Conservation (phyloP, 2,113 vertebrate species). For the Pomatorhinus ruficollis region DNA sequence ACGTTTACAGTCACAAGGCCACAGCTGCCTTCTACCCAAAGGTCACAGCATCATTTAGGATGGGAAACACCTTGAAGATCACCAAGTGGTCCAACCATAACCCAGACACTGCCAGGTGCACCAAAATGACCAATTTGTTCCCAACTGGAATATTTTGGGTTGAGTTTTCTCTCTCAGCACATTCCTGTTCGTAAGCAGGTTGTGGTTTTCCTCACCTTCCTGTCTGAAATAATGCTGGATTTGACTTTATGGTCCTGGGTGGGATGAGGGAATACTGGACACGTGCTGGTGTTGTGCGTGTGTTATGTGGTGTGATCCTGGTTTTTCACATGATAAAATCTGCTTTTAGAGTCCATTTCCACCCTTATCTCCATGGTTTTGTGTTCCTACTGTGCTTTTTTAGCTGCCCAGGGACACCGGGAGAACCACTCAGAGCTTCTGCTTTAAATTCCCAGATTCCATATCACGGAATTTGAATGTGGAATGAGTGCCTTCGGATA, state of each 20-base stretch:
- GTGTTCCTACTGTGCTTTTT: not conserved
- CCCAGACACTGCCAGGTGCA: not conserved
- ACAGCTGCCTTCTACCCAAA: accelerated
- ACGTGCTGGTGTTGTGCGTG: accelerated
- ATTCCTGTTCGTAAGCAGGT: not conserved
- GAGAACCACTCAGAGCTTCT: not conserved
- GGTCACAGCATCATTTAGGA: not conserved
- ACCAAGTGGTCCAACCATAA: accelerated
- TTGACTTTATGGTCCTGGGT: not conserved
- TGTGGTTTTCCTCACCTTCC: not conserved
- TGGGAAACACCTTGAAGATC: not conserved
- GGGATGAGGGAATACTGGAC: not conserved
- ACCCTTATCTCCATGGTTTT: not conserved
- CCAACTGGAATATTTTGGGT: not conserved
- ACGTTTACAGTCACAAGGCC: not conserved
- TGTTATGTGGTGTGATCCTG: not conserved
- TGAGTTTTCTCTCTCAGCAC: not conserved
- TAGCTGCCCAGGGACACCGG: not conserved
- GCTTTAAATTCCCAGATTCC: not conserved
- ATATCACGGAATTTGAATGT: not conserved
- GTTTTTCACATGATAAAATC: not conserved
- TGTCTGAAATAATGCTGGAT: not conserved
- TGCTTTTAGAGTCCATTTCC: not conserved
- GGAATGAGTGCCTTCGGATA: not conserved
- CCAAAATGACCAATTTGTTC: not conserved